Evolutionary conservation across 2,113 vertebrate genomes (phyloP).

Genomic region (Prinia subflava): DNA sequence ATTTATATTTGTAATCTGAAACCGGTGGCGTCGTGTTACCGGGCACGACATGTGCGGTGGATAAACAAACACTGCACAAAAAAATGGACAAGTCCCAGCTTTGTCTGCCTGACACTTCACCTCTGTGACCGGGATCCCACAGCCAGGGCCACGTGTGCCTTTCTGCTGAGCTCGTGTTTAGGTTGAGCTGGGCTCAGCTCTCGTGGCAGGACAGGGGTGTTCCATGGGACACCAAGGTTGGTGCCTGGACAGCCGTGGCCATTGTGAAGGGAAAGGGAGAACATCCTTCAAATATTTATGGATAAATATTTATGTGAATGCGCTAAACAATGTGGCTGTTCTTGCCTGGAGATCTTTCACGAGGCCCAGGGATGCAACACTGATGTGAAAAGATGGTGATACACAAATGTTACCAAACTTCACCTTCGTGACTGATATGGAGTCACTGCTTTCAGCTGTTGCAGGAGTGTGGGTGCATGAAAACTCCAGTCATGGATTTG

Average conservation of each 20-base stretch:
- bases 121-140: background rate
- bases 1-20: slow-evolving; percentile 49
- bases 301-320: background rate
- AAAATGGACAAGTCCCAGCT: slow-evolving; percentile 29
- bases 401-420: background rate
- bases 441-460: background rate
- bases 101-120: slow-evolving; percentile 40
- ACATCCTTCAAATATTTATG: background rate
- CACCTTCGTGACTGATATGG: background rate
- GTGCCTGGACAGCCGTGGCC: background rate
- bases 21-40: slow-evolving; percentile 16
- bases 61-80: slow-evolving; percentile 7
- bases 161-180: slow-evolving; percentile 1
- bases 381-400: background rate
- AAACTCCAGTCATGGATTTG: background rate
- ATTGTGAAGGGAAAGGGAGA: background rate
- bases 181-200: background rate
- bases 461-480: background rate
- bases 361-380: background rate
- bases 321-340: background rate
- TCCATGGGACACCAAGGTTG: background rate
- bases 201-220: background rate
- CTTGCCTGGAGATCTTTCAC: background rate
- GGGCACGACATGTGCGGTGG: background rate
- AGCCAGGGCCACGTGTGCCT: background rate